Percentiles rank a stretch among this genome's conserved stretches.
phyloP scores from a whole-genome alignment of 2,888 invertebrate genomes.

The Lasioglossum calceatum region DNA sequence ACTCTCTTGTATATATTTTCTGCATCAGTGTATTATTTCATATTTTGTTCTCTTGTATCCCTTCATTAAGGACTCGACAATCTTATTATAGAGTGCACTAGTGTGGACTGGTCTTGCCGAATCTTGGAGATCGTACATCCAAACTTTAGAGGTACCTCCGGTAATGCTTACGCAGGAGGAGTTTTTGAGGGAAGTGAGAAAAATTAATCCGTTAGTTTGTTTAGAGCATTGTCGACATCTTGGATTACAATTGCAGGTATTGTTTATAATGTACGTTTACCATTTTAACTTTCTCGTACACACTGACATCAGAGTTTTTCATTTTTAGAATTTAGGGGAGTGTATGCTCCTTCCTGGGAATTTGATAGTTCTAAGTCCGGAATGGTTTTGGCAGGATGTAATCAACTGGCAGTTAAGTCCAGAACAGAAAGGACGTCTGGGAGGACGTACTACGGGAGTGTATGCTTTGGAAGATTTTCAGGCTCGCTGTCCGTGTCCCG shows the following conservation, averaged over 20 bases:
- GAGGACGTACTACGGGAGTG: slow-evolving; percentile 88
- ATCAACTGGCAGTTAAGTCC: slow-evolving; percentile 88
- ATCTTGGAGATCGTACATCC: slow-evolving; percentile 80
- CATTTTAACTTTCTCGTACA: not conserved
- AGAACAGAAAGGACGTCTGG: slow-evolving; percentile 84
- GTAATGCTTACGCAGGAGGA: slow-evolving; percentile 79
- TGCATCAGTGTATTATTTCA: slow-evolving; percentile 67
- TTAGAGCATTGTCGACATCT: slow-evolving; percentile 81
- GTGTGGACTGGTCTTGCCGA: slow-evolving; percentile 82
- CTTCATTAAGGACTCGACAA: slow-evolving; percentile 59
- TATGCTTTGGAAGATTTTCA: slow-evolving; percentile 91
- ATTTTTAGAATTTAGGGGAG: slow-evolving; percentile 86
- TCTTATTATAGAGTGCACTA: slow-evolving; percentile 79
- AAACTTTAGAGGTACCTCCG: slow-evolving; percentile 81
- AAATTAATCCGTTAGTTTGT: slow-evolving; percentile 82
- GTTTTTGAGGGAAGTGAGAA: slow-evolving; percentile 80
- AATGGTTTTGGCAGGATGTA: slow-evolving; percentile 89
- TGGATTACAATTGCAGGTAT: slow-evolving; percentile 80
- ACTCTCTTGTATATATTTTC: slow-evolving; percentile 73
- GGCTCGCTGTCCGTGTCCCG: slow-evolving; percentile 89
- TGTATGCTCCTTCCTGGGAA: slow-evolving; percentile 86
- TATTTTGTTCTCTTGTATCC: slow-evolving; percentile 47
- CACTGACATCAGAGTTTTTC: not conserved
- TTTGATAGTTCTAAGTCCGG: slow-evolving; percentile 88
- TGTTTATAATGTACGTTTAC: not conserved